Conservation (phyloP, 1,140 invertebrate genomes). For the Caenorhabditis latens region DNA sequence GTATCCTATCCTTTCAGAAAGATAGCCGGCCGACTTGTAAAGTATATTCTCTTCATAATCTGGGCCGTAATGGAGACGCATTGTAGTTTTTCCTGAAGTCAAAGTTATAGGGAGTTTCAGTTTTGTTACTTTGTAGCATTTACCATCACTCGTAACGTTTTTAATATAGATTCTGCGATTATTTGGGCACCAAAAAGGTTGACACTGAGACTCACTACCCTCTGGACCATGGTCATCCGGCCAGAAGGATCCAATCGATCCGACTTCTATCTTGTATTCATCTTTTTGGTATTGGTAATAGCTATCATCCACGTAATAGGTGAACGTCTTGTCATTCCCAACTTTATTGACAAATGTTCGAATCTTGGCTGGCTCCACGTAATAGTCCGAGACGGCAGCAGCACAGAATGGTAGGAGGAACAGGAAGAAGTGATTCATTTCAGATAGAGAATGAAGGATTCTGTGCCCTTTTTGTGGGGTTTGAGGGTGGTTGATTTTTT, state of each 20-base stretch:
- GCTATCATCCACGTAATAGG: slow-evolving; percentile 10
- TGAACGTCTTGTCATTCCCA: slow-evolving; percentile 24
- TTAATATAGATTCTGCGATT: not conserved
- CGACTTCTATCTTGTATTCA: slow-evolving; percentile 12
- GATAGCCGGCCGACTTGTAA: slow-evolving; percentile 1
- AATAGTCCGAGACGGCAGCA: not conserved
- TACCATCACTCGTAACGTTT: not conserved
- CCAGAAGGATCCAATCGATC: slow-evolving; percentile 31
- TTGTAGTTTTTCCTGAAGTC: slow-evolving; percentile 1
- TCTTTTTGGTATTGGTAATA: not conserved
- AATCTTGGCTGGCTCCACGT: slow-evolving; percentile 25
- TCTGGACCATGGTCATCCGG: not conserved
- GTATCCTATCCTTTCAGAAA: slow-evolving; percentile 3
- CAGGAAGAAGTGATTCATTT: slow-evolving; percentile 12
- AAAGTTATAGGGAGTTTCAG: too few species aligned
- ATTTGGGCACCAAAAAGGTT: not conserved
- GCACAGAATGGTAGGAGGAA: not conserved
- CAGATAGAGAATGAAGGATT: not conserved
- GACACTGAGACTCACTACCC: not conserved
- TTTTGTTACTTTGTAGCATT: too few species aligned
- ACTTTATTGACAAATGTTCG: slow-evolving; percentile 5
- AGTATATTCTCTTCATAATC: too few species aligned
- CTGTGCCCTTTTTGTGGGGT: slow-evolving; percentile 1
- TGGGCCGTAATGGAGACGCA: not conserved
- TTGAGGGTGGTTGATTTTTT: not conserved